phyloP scores from a whole-genome alignment of 2,797 vertebrate species.

The Notolepis coatsorum region DNA sequence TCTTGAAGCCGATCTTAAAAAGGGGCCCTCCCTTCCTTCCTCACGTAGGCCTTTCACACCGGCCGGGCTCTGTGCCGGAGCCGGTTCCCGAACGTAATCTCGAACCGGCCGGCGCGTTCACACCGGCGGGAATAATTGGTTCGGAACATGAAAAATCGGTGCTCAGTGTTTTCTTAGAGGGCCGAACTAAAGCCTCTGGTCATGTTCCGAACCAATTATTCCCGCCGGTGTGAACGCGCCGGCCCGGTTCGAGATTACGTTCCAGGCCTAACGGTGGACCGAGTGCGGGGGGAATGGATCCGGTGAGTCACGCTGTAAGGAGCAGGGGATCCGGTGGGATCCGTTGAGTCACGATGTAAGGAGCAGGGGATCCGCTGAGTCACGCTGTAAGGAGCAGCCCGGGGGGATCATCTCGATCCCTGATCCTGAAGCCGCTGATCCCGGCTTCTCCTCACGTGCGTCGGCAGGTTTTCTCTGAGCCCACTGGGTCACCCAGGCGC shows the following conservation, averaged over 20 bases:
- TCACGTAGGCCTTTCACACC: too few species aligned
- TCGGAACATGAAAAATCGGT: too few species aligned
- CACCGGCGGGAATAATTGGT: too few species aligned
- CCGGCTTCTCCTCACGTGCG: constrained; percentile 66
- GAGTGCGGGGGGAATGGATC: constrained; percentile 45
- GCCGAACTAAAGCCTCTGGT: too few species aligned
- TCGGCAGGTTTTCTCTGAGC: constrained; percentile 56
- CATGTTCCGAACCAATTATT: too few species aligned
- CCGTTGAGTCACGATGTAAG: constrained; percentile 70
- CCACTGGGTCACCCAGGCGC: constrained; percentile 40
- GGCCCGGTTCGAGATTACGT: too few species aligned
- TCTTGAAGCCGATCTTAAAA: background rate
- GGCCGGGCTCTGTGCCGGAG: too few species aligned
- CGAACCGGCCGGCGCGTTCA: too few species aligned
- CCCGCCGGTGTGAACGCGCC: too few species aligned
- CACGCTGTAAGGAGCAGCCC: constrained; percentile 69
- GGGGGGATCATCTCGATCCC: constrained; percentile 66
- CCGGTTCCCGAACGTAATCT: too few species aligned
- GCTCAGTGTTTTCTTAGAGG: too few species aligned
- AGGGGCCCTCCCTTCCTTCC: too few species aligned
- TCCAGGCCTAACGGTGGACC: constrained; percentile 26
- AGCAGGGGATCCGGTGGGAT: constrained; percentile 66
- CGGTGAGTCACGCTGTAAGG: constrained; percentile 70
- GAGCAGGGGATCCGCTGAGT: constrained; percentile 66
- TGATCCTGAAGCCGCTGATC: constrained; percentile 71